phyloP scores from a whole-genome alignment of 2,888 invertebrate species.

The Drosophila mulleri region DNA sequence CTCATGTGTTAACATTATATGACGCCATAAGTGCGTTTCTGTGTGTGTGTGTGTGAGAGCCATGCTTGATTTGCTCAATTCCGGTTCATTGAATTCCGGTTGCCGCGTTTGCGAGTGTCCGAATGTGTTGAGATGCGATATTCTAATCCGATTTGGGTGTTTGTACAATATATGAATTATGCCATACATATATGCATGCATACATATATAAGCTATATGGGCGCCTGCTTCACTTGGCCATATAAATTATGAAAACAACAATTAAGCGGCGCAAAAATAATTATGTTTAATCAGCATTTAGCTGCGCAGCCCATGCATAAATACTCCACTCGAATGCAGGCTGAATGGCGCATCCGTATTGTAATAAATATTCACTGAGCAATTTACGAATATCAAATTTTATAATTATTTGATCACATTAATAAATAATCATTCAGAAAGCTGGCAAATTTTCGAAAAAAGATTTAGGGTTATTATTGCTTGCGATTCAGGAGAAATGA shows the following conservation, averaged over 20 bases:
- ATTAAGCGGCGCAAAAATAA: constrained; percentile 64
- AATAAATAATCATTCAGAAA: not conserved
- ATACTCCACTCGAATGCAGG: constrained; percentile 29
- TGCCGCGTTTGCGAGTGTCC: constrained; percentile 39
- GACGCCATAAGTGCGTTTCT: constrained; percentile 33
- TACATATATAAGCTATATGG: not conserved
- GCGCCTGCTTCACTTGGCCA: constrained; percentile 7
- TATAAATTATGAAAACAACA: constrained; percentile 73
- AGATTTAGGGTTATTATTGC: too few species aligned
- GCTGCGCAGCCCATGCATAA: constrained; percentile 16
- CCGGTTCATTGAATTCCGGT: constrained; percentile 72
- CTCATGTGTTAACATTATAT: constrained; percentile 68
- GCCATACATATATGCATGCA: constrained; percentile 3
- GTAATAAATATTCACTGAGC: constrained; percentile 38
- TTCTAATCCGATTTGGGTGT: constrained; percentile 75
- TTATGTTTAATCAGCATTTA: constrained; percentile 39
- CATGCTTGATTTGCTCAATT: constrained; percentile 75
- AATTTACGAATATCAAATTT: constrained; percentile 4
- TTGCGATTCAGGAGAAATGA: too few species aligned
- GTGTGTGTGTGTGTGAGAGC: constrained; percentile 21
- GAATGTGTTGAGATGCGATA: constrained; percentile 61
- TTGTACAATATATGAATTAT: constrained; percentile 58
- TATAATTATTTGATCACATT: not conserved
- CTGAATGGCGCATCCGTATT: constrained; percentile 12
- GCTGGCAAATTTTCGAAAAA: not conserved